Base-by-base conservation (phyloP, 2,888 invertebrate species). In the Teleiodes luculella region DNA sequence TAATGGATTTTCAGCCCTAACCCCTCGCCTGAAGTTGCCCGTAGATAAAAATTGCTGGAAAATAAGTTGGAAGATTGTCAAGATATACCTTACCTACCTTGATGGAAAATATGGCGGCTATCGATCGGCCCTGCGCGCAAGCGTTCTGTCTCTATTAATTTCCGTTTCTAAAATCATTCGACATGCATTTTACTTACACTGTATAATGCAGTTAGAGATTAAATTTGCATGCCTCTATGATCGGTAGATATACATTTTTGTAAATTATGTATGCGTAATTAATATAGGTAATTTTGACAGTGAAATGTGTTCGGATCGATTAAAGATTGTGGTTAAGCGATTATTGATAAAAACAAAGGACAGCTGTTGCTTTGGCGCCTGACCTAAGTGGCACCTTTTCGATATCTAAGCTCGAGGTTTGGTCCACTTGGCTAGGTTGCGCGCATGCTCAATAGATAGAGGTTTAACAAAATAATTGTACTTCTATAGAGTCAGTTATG, bases 101-200 rank as follows among this genome's bases (percentile, higher is more conserved):
- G 46, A 20, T 48, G 28, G 18, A 5, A 24, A 48, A 48, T 37
- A 57, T 53, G 55, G 57, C 63, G 65, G 55, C 49, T 82, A 87
- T 87, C 77, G 87, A 86, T 85, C 80, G 72, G 57, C 56, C 54
- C 60, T 62, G 61, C 85, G 86, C 87, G 87, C 87, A 87, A 78
- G 87, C 87, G 87, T 86, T 72, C 64, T 70, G 53, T 58, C 50
- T 28, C 54, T 62, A 59, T 57, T 57, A 61, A 58, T 59, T 30
- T 39, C 7, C n/a, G 41, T 51, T 58, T 37, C 54, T 54, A 58
- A 57, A 66, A 57, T 56, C 30, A 54, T 56, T 30, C 56, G 39
- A 43, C 50, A 48, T 39, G 10, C 45, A 37, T 36, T 36, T 41
- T 37, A 24, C 31, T 33, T 47, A 33, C 47, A 47, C 10, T 31